A percentile compares a stretch with the other conserved stretches of the same genome.
These are phyloP conservation scores for Strigamia transsilvanica DNA, from an alignment of 2,888 invertebrate species.

Conservation along the genomic window DNA sequence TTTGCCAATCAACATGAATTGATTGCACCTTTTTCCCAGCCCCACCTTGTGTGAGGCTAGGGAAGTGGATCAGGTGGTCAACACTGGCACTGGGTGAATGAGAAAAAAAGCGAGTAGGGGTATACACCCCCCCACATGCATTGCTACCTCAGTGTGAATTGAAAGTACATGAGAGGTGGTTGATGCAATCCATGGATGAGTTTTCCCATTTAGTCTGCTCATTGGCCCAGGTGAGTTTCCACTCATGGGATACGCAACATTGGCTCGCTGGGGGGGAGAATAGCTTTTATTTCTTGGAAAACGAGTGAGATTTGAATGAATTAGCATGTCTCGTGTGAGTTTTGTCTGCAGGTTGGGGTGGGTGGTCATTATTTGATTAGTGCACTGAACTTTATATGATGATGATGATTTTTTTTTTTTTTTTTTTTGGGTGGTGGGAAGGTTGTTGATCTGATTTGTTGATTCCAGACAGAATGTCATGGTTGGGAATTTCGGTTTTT, in stretches of 20 bases:
- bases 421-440: background rate
- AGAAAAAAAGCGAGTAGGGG: background rate
- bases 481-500: background rate
- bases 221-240: conserved; percentile 17
- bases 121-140: background rate
- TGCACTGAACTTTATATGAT: background rate
- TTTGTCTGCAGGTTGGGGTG: background rate
- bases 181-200: conserved; percentile 4
- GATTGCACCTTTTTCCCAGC: background rate
- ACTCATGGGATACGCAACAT: conserved; percentile 4
- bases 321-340: conserved; percentile 27
- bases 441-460: conserved; percentile 30
- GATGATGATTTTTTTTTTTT: background rate
- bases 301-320: background rate
- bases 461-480: background rate
- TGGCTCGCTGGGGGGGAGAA: background rate
- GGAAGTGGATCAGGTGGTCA: conserved; percentile 35
- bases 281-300: background rate
- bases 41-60: background rate
- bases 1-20: background rate
- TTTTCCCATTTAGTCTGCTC: background rate
- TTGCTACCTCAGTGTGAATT: background rate
- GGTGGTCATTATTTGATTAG: background rate
- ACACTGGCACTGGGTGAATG: background rate
- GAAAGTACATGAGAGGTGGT: background rate